Conservation (phyloP, 2,797 vertebrate species). For the Carcharodon carcharias region DNA sequence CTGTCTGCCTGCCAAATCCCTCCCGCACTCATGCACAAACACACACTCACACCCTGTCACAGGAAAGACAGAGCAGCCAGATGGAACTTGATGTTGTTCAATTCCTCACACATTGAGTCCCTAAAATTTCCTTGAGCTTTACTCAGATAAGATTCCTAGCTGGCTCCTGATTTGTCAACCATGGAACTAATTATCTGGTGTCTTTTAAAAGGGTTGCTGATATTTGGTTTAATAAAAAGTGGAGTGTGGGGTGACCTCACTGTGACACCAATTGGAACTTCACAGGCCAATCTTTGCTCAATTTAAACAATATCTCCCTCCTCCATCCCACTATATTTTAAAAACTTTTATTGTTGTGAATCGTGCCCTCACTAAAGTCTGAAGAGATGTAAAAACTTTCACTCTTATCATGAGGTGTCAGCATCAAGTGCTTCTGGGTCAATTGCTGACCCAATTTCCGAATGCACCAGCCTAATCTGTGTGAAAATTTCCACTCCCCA, state of each 20-base stretch:
- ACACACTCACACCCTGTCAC: neutral
- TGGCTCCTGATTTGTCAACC: neutral
- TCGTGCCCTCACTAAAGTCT: neutral
- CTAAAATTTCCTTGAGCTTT: neutral
- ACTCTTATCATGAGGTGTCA: neutral
- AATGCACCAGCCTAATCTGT: neutral
- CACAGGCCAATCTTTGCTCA: no score
- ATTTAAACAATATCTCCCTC: no score
- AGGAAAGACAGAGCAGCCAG: neutral
- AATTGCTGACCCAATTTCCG: neutral
- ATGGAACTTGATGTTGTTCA: neutral
- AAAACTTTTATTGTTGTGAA: neutral
- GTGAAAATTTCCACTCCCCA: neutral
- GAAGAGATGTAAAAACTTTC: neutral
- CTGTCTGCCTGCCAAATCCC: neutral
- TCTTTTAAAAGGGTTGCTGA: neutral
- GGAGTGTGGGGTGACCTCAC: neutral
- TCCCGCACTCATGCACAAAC: no score
- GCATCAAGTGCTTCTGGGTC: neutral
- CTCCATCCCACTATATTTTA: no score
- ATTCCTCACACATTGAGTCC: no score
- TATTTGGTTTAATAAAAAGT: neutral
- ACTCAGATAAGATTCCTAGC: no score
- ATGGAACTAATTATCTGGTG: neutral
- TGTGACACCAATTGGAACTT: no score